Conservation (phyloP, 2,888 invertebrate genomes). For the Metopia argyrocephala region DNA sequence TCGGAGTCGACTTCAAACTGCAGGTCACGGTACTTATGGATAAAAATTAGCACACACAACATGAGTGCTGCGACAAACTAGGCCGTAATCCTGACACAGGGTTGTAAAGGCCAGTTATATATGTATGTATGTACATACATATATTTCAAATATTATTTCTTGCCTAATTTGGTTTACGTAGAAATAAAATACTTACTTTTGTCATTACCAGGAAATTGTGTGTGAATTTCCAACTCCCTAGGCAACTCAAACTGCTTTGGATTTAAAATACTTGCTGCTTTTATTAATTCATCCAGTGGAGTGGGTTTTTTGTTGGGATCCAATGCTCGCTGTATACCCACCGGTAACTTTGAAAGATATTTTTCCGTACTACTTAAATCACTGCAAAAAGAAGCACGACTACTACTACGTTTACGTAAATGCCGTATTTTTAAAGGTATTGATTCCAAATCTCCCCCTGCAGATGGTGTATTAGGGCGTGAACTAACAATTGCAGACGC, state of each 20-base stretch:
- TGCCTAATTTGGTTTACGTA: neutral
- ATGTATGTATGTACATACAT: no score
- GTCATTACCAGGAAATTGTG: constrained; percentile 89
- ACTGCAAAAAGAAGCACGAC: constrained; percentile 72
- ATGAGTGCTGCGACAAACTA: no score
- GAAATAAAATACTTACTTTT: constrained; percentile 80
- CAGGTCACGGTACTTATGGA: no score
- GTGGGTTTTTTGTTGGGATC: constrained; percentile 79
- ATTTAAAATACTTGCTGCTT: constrained; percentile 91
- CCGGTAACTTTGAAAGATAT: constrained; percentile 72
- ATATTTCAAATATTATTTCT: no score
- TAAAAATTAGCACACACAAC: no score
- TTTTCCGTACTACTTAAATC: constrained; percentile 75
- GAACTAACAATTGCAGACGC: constrained; percentile 71
- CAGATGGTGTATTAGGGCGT: constrained; percentile 73
- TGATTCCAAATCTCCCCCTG: constrained; percentile 70
- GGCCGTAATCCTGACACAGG: no score
- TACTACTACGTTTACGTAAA: constrained; percentile 76
- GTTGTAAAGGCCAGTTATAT: no score
- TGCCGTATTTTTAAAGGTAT: constrained; percentile 78
- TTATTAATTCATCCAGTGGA: constrained; percentile 88
- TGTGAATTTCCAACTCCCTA: constrained; percentile 86
- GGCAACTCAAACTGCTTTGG: constrained; percentile 94
- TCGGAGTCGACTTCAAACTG: no score
- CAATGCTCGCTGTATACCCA: constrained; percentile 74